phyloP scores from a whole-genome alignment of 2,888 invertebrate genomes.

The Dryococelus australis region DNA sequence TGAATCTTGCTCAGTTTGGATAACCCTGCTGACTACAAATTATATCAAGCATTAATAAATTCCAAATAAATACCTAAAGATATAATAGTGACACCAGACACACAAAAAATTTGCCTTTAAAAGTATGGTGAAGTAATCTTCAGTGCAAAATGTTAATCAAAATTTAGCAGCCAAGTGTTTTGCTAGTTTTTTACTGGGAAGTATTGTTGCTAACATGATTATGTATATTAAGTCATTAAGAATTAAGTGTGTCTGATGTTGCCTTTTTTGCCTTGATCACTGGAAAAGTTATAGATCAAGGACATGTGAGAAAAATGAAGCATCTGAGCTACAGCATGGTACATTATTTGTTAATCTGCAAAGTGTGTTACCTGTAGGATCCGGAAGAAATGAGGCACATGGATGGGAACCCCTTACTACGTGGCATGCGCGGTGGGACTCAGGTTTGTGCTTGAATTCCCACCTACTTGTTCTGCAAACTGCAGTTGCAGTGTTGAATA shows the following conservation, averaged over 20 bases:
- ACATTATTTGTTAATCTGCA: conserved; percentile 46
- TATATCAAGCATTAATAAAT: background rate
- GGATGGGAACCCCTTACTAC: conserved; percentile 35
- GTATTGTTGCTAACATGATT: no score
- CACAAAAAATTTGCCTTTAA: no score
- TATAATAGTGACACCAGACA: background rate
- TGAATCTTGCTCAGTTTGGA: conserved; percentile 50
- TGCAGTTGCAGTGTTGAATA: background rate
- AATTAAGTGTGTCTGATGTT: background rate
- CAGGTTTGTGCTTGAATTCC: conserved; percentile 41
- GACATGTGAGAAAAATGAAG: background rate
- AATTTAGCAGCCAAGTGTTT: background rate
- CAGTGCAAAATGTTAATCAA: background rate
- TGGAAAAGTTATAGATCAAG: background rate
- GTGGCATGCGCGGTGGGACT: conserved; percentile 38
- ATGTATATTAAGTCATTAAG: no score
- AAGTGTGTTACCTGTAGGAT: conserved; percentile 39
- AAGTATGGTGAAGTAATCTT: no score
- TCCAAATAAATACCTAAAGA: background rate
- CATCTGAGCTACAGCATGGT: conserved; percentile 50
- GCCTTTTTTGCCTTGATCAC: background rate
- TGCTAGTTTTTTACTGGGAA: no score
- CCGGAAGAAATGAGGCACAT: conserved; percentile 36
- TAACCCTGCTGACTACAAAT: conserved; percentile 51
- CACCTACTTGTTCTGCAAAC: conserved; percentile 31